Conservation (phyloP, 1,140 invertebrate species). For the Drosophila subpulchrella region DNA sequence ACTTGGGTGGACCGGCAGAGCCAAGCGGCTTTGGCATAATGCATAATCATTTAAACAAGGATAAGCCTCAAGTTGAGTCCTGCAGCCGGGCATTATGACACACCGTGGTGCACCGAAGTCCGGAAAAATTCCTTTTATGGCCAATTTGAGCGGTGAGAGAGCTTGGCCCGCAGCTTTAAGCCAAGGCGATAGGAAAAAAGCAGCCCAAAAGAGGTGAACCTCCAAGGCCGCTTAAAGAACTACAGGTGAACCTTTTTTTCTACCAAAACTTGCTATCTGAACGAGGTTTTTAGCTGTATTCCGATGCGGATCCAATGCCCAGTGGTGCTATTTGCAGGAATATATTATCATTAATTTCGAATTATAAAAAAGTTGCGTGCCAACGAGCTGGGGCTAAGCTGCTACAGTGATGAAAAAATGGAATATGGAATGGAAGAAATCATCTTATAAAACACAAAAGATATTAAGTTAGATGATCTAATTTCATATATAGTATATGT, state of each 20-base stretch:
- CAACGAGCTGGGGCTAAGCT: not conserved
- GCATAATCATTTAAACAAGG: constrained; percentile 79
- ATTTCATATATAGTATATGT: too few species aligned
- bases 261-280: constrained; percentile 14
- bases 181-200: constrained; percentile 52
- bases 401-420: not conserved
- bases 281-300: constrained; percentile 17
- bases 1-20: constrained; percentile 13
- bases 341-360: constrained; percentile 77
- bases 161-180: constrained; percentile 60
- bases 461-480: too few species aligned
- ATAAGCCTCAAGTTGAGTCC: constrained; percentile 40
- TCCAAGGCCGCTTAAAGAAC: constrained; percentile 34
- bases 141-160: constrained; percentile 54
- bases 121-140: constrained; percentile 68
- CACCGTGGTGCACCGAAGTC: constrained; percentile 37
- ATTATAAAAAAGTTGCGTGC: constrained; percentile 47
- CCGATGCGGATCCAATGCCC: constrained; percentile 64
- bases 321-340: constrained; percentile 62
- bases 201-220: constrained; percentile 13
- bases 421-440: not conserved
- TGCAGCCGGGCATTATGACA: constrained; percentile 46
- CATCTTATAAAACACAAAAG: too few species aligned
- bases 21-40: constrained; percentile 62
- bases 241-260: constrained; percentile 28